Percentiles rank a stretch among this genome's conserved stretches.
phyloP scores from a whole-genome alignment of 2,113 vertebrate genomes.

The Okapia johnstoni region DNA sequence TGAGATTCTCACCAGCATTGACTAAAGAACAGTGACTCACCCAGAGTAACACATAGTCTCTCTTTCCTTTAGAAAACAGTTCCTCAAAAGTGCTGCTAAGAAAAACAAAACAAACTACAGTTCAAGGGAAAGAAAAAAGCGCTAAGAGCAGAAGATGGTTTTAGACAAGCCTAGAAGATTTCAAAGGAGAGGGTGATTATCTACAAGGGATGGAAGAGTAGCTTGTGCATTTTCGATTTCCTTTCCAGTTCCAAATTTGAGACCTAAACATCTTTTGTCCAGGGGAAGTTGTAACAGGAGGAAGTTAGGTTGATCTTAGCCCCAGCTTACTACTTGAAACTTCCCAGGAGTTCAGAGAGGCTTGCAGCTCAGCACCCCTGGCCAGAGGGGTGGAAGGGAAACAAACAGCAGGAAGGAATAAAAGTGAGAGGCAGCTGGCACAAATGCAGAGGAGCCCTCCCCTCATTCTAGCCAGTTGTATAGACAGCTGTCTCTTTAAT shows the following conservation, averaged over 20 bases:
- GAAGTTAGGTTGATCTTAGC: neutral
- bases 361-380: neutral
- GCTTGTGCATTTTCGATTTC: slow-evolving; percentile 1
- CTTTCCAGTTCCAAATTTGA: slow-evolving; percentile 3
- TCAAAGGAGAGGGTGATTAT: neutral
- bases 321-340: neutral
- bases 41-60: slow-evolving; percentile 53
- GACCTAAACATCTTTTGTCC: neutral
- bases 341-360: neutral
- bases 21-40: slow-evolving; percentile 51
- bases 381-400: slow-evolving; percentile 26
- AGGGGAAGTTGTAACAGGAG: neutral
- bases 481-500: slow-evolving; percentile 65
- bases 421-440: slow-evolving; percentile 41
- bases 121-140: neutral
- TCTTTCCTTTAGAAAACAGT: slow-evolving; percentile 38
- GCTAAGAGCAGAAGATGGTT: neutral
- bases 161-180: neutral
- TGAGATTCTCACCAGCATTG: slow-evolving; percentile 26
- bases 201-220: neutral
- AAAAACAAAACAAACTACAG: slow-evolving; percentile 20
- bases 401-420: slow-evolving; percentile 22
- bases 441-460: neutral
- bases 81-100: slow-evolving; percentile 54
- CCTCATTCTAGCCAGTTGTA: slow-evolving; percentile 38